Base-by-base conservation (phyloP, 2,113 vertebrate species). In the Progne subis region DNA sequence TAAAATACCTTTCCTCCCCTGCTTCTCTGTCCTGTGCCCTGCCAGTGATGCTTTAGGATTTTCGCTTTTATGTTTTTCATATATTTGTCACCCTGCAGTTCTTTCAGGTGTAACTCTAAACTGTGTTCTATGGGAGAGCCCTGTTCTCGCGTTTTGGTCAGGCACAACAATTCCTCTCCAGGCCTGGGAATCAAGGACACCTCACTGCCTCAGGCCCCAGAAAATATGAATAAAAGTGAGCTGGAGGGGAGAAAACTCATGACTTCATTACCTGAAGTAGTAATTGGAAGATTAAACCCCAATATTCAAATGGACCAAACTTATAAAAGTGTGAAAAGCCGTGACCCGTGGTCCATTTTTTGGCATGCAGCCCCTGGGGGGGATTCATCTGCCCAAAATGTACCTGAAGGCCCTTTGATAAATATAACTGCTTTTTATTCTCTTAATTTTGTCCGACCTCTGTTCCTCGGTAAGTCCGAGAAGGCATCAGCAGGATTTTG, bases 271-370 rank as follows among this genome's bases (percentile, higher is more conserved):
- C 18, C 39, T 29, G 31, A 34, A 53, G 24, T 11, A 53, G 31
- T 29, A 64, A 53, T 11, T 29, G 25, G 60, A 34, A 53, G 14
- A 44, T 34, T 11, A 5, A 53, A 4, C 19, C 31, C 11, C 31
- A 44, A 14, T 23, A 34, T 53, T 18, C 4, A 65, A 29, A 53
- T 14, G 8, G 11, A 14, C 18, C 39, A 17, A 44, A 37, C 37
- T 37, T 37, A 37, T 7, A 34, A 14, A 64, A 53, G 24, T 53
- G 8, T 65, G 12, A 34, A 43, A 44, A 29, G 3, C 4, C 1
- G 0, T 78, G 24, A 43, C 11, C 24, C 3, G 0, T 12, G 0
- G 0, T 28, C 24, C 18, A 23, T 50, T 64, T 60, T 44, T 34
- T 29, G 18, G 37, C 37, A 37, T 44, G 39, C 18, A 53, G 31